Base-by-base conservation (phyloP, 2,888 invertebrate species). In the Plemyria rubiginata region DNA sequence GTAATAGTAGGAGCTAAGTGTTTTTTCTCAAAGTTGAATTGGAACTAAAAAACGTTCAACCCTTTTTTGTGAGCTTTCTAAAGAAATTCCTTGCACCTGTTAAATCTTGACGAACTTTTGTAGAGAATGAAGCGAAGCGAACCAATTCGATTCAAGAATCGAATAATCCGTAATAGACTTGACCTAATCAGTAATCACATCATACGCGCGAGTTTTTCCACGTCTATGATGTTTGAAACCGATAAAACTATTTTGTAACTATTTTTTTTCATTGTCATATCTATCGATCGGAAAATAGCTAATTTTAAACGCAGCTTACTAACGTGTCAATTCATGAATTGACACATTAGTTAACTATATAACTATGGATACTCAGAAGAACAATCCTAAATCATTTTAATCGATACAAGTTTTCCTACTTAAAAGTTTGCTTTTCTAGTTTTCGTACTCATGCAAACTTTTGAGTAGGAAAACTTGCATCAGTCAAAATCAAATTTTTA, bases 1-100 rank as follows among this genome's bases (percentile, higher is more conserved):
- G 45, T 43, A 8, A 38, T 43, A 43, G 43, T 29, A 54, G n/a
- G n/a, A n/a, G n/a, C 12, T 50, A 38, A n/a, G n/a, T n/a, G n/a
- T 51, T 16, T 12, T 16, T 51, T 2, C 1, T 48, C 15, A 8
- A 9, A 54, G 15, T 16, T 45, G 46, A 46, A 54, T 29, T 29
- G 43, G 43, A 58, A 51, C 51, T 16, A 52, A 60, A 60, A 58
- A 60, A 55, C 49, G 4, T n/a, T 32, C 73, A 78, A 81, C 78
- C 77, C 28, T 79, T 80, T 22, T 79, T 79, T 72, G 75, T 67
- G 50, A 59, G 51, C 54, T 67, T 65, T 82, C 80, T 77, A 74
- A 76, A 79, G 70, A 79, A 65, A 73, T 66, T 66, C 59, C 45
- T 38, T 43, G 43, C 60, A 60, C 60, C 58, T 58, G 46, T 28